Evolutionary conservation across 2,113 vertebrate genomes (phyloP).

Genomic region (Ploceus nigricollis): DNA sequence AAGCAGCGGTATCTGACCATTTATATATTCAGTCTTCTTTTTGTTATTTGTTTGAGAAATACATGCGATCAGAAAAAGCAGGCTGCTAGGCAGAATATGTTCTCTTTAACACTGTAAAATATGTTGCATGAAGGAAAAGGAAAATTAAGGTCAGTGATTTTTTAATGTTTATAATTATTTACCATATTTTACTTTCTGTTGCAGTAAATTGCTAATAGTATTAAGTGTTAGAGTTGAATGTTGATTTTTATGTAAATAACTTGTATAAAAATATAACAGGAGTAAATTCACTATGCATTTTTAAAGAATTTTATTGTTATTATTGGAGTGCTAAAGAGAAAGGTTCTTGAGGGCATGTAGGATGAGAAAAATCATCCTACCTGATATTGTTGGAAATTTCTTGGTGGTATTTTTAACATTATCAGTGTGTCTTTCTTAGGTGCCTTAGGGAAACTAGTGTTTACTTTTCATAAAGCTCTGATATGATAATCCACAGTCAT

Average conservation of each 20-base stretch:
- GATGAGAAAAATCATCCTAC: neutral
- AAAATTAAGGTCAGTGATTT: neutral
- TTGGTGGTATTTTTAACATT: constrained; percentile 30
- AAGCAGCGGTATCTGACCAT: neutral
- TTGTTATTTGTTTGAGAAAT: neutral
- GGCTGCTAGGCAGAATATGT: neutral
- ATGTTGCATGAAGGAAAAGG: neutral
- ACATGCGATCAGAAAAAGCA: neutral
- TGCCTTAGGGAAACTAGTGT: constrained; percentile 35
- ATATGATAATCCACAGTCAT: constrained; percentile 32
- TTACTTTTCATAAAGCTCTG: constrained; percentile 45
- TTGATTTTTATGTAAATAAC: neutral
- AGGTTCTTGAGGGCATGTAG: neutral
- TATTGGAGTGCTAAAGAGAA: neutral
- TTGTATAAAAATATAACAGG: neutral
- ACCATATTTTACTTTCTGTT: neutral
- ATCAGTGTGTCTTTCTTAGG: neutral
- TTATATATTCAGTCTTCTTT: neutral
- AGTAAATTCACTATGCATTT: neutral
- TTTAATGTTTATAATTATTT: neutral
- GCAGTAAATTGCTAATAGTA: neutral
- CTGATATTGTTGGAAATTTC: constrained; percentile 32
- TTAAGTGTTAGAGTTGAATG: neutral
- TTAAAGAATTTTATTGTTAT: neutral
- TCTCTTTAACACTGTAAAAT: neutral